Evolutionary conservation across 2,888 invertebrate genomes (phyloP).

Genomic region (Cataglyphis cursor): DNA sequence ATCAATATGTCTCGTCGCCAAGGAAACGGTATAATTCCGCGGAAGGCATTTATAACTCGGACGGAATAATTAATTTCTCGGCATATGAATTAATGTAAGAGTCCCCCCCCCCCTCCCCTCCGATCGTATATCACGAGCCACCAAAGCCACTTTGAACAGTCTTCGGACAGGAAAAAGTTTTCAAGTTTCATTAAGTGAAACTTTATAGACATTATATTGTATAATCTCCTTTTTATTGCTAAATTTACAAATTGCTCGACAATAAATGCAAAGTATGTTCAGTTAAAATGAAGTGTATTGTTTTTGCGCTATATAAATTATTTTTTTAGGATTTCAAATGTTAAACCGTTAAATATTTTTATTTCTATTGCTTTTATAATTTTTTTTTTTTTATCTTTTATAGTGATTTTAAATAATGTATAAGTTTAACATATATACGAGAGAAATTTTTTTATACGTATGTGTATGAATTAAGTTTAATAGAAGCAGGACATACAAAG

Average conservation of each 20-base stretch:
- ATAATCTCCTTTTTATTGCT: background rate
- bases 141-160: slow-evolving; percentile 15
- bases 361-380: background rate
- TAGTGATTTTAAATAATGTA: slow-evolving; percentile 28
- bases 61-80: slow-evolving; percentile 64
- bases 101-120: background rate
- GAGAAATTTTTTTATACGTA: background rate
- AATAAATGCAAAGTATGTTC: background rate
- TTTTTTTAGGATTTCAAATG: background rate
- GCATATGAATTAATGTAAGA: slow-evolving; percentile 58
- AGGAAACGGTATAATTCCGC: slow-evolving; percentile 63
- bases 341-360: background rate
- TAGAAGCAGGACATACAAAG: background rate
- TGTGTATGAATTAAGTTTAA: slow-evolving; percentile 9
- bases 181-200: slow-evolving; percentile 4
- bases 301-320: background rate
- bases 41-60: slow-evolving; percentile 60
- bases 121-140: slow-evolving; percentile 52
- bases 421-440: slow-evolving; percentile 9
- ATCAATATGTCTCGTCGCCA: slow-evolving; percentile 66
- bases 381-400: background rate
- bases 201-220: slow-evolving; percentile 2
- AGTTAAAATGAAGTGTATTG: background rate
- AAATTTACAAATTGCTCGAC: background rate
- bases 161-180: background rate